Percentiles rank a stretch among this genome's conserved stretches.
phyloP scores from a whole-genome alignment of 2,113 vertebrate species.

The Cranoglanis bouderius region DNA sequence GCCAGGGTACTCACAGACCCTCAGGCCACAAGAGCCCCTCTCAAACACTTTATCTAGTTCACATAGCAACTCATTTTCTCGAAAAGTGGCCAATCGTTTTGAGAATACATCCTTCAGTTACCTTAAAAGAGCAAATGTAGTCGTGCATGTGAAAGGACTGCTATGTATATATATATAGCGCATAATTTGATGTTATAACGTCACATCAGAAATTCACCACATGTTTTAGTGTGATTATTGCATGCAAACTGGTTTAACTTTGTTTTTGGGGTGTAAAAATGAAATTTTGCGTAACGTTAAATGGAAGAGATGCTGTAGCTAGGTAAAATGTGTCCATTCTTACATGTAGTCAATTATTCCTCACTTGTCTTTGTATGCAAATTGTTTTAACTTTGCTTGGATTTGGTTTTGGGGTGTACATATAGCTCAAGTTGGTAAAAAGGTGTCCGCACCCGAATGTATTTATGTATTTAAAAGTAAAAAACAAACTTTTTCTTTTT shows the following conservation, averaged over 20 bases:
- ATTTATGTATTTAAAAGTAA: too few relatives aligned
- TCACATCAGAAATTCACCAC: not conserved
- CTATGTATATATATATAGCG: not conserved
- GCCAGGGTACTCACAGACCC: constrained; percentile 59
- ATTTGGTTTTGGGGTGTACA: not conserved
- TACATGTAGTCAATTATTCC: not conserved
- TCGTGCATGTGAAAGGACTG: constrained; percentile 4
- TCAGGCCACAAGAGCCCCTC: constrained; percentile 61
- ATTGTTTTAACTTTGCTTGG: not conserved
- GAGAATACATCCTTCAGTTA: constrained; percentile 45
- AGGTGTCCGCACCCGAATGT: not conserved
- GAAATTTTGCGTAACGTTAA: not conserved
- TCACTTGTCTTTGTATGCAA: not conserved
- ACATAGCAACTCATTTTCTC: constrained; percentile 28
- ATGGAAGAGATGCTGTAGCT: not conserved
- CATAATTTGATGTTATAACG: not conserved
- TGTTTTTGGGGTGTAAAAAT: not conserved
- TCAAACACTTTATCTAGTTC: constrained; percentile 47
- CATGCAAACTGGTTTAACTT: not conserved
- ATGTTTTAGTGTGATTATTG: not conserved
- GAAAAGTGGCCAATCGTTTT: constrained; percentile 60
- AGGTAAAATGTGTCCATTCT: not conserved
- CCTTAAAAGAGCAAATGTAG: constrained; percentile 48
- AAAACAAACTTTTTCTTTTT: not conserved
- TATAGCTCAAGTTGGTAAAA: not conserved